These are phyloP conservation scores for Imbricaverruca yamaguchii DNA, from an alignment of 2,888 invertebrate genomes.

Conservation along the genomic window DNA sequence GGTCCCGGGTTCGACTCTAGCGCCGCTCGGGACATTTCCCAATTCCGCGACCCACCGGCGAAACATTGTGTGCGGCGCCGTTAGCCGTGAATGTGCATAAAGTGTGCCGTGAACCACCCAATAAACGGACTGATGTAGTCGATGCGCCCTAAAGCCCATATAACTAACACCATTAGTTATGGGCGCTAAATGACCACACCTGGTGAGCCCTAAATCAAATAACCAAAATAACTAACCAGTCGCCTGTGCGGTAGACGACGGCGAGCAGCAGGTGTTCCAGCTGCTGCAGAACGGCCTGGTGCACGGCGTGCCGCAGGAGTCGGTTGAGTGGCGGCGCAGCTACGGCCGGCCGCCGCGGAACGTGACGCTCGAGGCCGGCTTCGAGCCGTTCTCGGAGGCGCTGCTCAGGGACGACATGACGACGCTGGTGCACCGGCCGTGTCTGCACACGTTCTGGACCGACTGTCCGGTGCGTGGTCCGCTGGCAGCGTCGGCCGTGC, in stretches of 20 bases:
- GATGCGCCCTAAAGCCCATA: background rate
- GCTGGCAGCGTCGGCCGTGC: too few species aligned
- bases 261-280: conserved; percentile 70
- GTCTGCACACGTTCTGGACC: conserved; percentile 91
- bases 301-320: conserved; percentile 74
- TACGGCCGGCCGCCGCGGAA: conserved; percentile 77
- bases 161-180: background rate
- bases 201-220: background rate
- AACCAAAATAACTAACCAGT: background rate
- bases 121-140: background rate
- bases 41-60: too few species aligned
- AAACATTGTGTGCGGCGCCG: too few species aligned
- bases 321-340: conserved; percentile 85
- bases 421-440: conserved; percentile 69
- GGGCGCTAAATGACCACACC: too few species aligned
- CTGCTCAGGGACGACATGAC: background rate
- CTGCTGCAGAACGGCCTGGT: conserved; percentile 68
- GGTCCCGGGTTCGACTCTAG: too few species aligned
- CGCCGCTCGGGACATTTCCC: background rate
- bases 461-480: conserved; percentile 71
- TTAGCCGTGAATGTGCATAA: too few species aligned
- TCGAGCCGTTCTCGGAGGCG: conserved; percentile 42
- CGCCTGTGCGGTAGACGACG: background rate
- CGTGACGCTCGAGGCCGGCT: conserved; percentile 54
- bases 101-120: background rate